Percentiles rank a stretch among this genome's conserved stretches.
phyloP scores from a whole-genome alignment of 2,888 invertebrate genomes.

The Xiphydria camelus region DNA sequence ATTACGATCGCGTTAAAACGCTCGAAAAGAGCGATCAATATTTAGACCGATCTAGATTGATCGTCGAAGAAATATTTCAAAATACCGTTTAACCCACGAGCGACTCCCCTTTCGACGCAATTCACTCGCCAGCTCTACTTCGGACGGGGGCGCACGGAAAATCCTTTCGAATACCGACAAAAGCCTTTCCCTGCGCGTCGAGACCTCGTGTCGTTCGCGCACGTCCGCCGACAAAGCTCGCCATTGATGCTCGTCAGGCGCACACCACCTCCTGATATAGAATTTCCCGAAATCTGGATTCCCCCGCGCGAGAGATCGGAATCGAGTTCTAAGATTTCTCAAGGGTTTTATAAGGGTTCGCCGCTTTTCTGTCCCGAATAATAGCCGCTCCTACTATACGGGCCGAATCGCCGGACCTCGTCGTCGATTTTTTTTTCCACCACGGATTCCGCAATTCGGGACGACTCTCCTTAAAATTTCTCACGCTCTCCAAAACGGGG shows the following conservation, averaged over 20 bases:
- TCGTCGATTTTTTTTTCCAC: slow-evolving; percentile 21
- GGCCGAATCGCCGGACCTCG: slow-evolving; percentile 23
- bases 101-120: slow-evolving; percentile 26
- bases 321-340: slow-evolving; percentile 23
- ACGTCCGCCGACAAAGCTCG: slow-evolving; percentile 25
- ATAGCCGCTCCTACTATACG: too few relatives aligned
- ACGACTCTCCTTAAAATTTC: slow-evolving; percentile 35
- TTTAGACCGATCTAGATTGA: slow-evolving; percentile 36
- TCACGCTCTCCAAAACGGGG: slow-evolving; percentile 31
- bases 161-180: slow-evolving; percentile 36
- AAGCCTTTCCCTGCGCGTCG: slow-evolving; percentile 23
- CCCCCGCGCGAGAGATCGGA: slow-evolving; percentile 26
- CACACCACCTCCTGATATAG: slow-evolving; percentile 34
- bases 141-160: slow-evolving; percentile 27
- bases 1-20: too few relatives aligned
- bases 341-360: slow-evolving; percentile 35
- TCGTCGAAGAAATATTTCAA: slow-evolving; percentile 44
- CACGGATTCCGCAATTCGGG: slow-evolving; percentile 11
- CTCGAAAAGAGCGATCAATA: too few relatives aligned
- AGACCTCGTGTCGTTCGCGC: slow-evolving; percentile 35
- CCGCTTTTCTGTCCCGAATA: too few relatives aligned
- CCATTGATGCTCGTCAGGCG: slow-evolving; percentile 29
- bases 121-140: slow-evolving; percentile 13
- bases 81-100: slow-evolving; percentile 33
- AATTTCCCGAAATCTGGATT: slow-evolving; percentile 46